Percentiles rank a stretch among this genome's conserved stretches.
These are phyloP conservation scores for Drosophila parthenogenetica DNA, from an alignment of 2,888 invertebrate species.

Conservation along the genomic window DNA sequence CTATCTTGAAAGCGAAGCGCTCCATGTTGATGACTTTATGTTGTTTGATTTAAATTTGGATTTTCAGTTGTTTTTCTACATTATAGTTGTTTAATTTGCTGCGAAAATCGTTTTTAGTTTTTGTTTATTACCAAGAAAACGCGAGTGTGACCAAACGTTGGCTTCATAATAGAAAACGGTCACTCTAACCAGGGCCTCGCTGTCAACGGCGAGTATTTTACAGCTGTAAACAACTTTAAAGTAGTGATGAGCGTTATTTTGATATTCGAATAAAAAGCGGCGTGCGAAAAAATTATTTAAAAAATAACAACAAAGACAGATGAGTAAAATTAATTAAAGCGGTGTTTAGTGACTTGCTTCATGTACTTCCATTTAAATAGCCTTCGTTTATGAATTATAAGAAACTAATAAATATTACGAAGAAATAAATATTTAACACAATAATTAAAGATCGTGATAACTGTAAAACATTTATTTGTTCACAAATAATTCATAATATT, in stretches of 20 bases:
- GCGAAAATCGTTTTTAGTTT: constrained; percentile 42
- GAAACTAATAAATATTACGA: too few species aligned
- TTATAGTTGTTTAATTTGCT: constrained; percentile 44
- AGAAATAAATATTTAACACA: too few species aligned
- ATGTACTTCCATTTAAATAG: too few species aligned
- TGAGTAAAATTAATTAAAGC: too few species aligned
- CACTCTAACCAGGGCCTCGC: constrained; percentile 40
- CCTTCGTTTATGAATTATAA: too few species aligned
- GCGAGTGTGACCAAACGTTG: constrained; percentile 35
- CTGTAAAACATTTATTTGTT: too few species aligned
- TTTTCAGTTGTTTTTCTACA: constrained; percentile 35
- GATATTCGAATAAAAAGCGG: background rate
- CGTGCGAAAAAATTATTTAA: background rate
- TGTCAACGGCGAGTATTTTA: background rate
- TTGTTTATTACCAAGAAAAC: constrained; percentile 64
- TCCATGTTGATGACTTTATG: constrained; percentile 67
- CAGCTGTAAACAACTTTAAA: background rate
- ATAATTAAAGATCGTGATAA: too few species aligned
- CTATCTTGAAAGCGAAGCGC: constrained; percentile 84
- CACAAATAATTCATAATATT: too few species aligned
- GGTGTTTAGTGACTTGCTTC: too few species aligned
- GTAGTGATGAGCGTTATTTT: constrained; percentile 2
- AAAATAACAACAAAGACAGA: too few species aligned
- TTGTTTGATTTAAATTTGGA: background rate
- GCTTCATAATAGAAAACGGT: background rate